Conservation (phyloP, 2,888 invertebrate species). For the Scaptomyza reducta region DNA sequence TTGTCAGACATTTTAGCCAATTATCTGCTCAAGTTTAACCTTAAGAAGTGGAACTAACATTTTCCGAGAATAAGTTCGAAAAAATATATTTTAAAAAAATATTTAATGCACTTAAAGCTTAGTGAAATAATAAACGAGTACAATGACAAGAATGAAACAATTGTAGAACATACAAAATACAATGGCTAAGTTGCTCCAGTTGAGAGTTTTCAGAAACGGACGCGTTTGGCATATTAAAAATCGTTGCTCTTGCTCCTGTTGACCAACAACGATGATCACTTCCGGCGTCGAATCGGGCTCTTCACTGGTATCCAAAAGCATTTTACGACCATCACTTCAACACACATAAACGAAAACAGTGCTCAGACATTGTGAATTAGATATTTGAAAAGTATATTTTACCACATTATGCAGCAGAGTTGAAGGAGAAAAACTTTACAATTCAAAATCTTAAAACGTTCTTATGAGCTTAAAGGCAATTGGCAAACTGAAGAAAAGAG, state of each 20-base stretch:
- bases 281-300: not conserved
- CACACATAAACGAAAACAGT: not conserved
- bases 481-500: conserved; percentile 41
- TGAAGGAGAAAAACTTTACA: not conserved
- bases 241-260: not conserved
- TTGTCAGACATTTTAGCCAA: conserved; percentile 40
- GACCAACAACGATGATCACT: conserved; percentile 8
- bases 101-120: conserved; percentile 26
- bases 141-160: conserved; percentile 32
- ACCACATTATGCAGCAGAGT: conserved; percentile 32
- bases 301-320: conserved; percentile 23
- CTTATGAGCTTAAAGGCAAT: conserved; percentile 25
- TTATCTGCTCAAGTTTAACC: conserved; percentile 23
- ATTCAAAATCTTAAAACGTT: conserved; percentile 9
- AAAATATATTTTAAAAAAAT: not conserved
- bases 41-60: too few species aligned
- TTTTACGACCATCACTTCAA: conserved; percentile 37
- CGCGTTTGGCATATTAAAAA: not conserved
- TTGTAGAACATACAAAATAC: conserved; percentile 51
- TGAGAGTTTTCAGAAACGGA: not conserved
- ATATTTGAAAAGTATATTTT: not conserved
- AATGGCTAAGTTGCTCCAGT: conserved; percentile 24
- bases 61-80: too few species aligned
- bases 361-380: not conserved
- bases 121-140: conserved; percentile 20